Conservation (phyloP, 2,888 invertebrate species). For the Microctonus aethiopoides region DNA sequence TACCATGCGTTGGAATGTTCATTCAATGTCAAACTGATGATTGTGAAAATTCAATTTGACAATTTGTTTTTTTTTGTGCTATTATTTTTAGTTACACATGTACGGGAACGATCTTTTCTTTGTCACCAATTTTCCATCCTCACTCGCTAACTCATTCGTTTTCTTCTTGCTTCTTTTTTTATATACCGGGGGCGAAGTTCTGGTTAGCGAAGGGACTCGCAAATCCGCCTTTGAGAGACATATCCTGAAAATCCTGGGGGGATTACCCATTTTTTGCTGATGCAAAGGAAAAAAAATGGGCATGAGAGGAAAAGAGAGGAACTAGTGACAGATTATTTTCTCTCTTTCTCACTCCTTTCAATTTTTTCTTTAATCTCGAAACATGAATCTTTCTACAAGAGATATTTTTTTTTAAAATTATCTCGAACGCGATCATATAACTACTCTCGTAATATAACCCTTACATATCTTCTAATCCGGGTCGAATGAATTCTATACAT, state of each 20-base stretch:
- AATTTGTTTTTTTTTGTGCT: neutral
- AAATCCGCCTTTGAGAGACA: conserved; percentile 4
- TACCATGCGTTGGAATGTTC: neutral
- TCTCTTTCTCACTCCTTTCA: neutral
- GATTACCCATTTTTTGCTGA: neutral
- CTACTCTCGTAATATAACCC: neutral
- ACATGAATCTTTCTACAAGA: neutral
- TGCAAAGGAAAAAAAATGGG: neutral
- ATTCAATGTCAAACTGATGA: neutral
- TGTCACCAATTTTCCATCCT: neutral
- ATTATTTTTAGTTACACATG: neutral
- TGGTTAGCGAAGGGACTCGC: neutral
- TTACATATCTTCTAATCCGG: neutral
- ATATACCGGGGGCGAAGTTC: neutral
- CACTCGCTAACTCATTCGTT: neutral
- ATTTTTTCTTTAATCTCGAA: neutral
- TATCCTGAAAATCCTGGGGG: conserved; percentile 3
- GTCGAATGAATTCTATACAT: neutral
- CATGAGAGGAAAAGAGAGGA: neutral
- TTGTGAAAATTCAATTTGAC: neutral
- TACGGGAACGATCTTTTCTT: neutral
- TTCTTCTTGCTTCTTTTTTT: neutral
- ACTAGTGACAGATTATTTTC: neutral
- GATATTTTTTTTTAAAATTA: neutral
- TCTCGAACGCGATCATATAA: neutral